Conservation (phyloP, 2,113 vertebrate species). For the Muntiacus reevesi region DNA sequence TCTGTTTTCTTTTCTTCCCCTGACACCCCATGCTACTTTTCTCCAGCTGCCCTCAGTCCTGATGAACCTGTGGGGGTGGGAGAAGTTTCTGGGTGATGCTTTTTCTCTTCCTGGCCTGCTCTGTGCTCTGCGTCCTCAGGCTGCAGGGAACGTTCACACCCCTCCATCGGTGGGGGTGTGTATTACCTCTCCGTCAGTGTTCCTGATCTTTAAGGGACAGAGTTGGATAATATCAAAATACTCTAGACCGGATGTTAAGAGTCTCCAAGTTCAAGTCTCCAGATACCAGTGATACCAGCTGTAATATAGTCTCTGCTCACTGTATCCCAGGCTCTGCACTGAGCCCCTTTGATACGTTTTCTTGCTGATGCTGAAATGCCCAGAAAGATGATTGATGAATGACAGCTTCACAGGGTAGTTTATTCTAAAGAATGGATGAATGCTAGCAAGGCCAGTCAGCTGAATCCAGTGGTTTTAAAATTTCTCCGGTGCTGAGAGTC, state of each 20-base stretch:
- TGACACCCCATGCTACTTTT: too few relatives aligned
- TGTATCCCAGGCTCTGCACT: neutral
- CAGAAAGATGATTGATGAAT: neutral
- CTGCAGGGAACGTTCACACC: neutral
- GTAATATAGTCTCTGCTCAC: neutral
- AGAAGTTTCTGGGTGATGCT: neutral
- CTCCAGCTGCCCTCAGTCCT: too few relatives aligned
- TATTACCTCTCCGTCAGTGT: neutral
- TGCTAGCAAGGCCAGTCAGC: neutral
- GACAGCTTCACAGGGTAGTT: neutral
- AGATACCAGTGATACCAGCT: neutral
- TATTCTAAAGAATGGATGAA: neutral
- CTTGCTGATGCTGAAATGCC: neutral
- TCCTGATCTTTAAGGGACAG: neutral
- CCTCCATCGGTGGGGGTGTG: neutral
- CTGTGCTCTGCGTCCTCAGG: neutral
- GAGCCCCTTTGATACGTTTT: neutral
- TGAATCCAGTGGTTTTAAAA: neutral
- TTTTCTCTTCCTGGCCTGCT: neutral
- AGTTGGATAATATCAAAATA: neutral
- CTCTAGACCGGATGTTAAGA: neutral
- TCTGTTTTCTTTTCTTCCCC: neutral
- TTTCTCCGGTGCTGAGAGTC: neutral
- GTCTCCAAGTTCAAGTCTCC: neutral
- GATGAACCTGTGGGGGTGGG: neutral